These are phyloP conservation scores for Geopemphigus sp. DNA, from an alignment of 1,140 invertebrate genomes.

Conservation along the genomic window DNA sequence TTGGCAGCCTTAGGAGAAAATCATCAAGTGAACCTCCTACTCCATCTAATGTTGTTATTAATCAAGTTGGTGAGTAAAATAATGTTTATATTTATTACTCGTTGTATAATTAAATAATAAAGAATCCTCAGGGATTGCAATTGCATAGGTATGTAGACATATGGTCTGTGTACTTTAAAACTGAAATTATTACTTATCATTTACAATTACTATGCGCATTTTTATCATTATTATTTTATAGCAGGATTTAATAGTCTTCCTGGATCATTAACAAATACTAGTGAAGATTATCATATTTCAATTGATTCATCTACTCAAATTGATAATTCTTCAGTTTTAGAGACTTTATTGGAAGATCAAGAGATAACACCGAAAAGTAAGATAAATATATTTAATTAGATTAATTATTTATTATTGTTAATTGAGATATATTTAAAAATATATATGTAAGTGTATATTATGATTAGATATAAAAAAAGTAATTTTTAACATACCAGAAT, in stretches of 20 bases:
- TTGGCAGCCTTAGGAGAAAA: constrained; percentile 68
- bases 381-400: constrained; percentile 27
- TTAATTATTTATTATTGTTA: background rate
- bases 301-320: constrained; percentile 54
- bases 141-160: too few relatives aligned
- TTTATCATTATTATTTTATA: constrained; percentile 40
- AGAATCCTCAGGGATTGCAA: too few relatives aligned
- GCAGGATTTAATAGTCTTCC: constrained; percentile 80
- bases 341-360: constrained; percentile 66
- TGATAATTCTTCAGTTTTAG: constrained; percentile 60
- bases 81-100: too few relatives aligned
- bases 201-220: background rate
- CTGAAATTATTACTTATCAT: background rate
- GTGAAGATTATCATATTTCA: constrained; percentile 39
- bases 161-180: too few relatives aligned
- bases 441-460: background rate
- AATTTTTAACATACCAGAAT: background rate
- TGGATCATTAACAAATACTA: constrained; percentile 72
- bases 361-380: constrained; percentile 53
- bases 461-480: constrained; percentile 3
- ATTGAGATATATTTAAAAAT: background rate
- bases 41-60: constrained; percentile 69
- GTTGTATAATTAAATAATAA: too few relatives aligned
- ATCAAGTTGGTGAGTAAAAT: constrained; percentile 50
- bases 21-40: constrained; percentile 80